Evolutionary conservation across 2,113 vertebrate genomes (phyloP), one percentile per base, ranked within the genome.

Genomic region (Carassius gibelio): DNA sequence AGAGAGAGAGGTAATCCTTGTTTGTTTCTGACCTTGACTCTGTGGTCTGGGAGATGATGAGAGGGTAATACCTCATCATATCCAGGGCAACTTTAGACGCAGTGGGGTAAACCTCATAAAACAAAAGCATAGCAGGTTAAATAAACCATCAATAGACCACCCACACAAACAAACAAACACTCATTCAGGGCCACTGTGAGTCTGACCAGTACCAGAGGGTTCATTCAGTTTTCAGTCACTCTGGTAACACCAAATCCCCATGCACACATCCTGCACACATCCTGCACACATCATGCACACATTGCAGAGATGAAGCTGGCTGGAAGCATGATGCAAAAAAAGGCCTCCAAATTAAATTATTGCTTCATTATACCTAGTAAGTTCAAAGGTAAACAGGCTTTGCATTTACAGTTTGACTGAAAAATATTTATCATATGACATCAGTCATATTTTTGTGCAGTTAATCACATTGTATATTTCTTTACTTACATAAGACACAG

Each of bases 1-100:
- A 21, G 50, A 75, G 42, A 87, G 89, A 59, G 89, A 89, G 57
- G 91, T 89, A 91, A 93, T 92, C 91, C 90, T 90, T 81, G 86
- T 66, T 88, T 91, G 90, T 89, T 93, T 30, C 93, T 90, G 92
- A 93, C 94, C 93, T 94, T 94, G 93, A 78, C 94, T 94, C 93
- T 79, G 92, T 93, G 91, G 93, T 92, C 89, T 89, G 88, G 92
- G 91, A 91, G 86, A 90, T 90, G 86, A 82, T 91, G 79, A 86
- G 90, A 91, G 91, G 92, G 90, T 95, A 93, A 94, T 94, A 91
- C 90, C 92, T 94, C 91, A 94, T 95, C 92, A 94, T 94, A 92
- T 87, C 80, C 88, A 91, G 92, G 90, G 92, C 92, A 91, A 93
- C 93, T 93, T 92, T 94, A 90, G 90, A 90, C 89, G 88, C 89